These are phyloP conservation scores for Guaruba guarouba DNA, from an alignment of 2,113 vertebrate species.

Conservation along the genomic window DNA sequence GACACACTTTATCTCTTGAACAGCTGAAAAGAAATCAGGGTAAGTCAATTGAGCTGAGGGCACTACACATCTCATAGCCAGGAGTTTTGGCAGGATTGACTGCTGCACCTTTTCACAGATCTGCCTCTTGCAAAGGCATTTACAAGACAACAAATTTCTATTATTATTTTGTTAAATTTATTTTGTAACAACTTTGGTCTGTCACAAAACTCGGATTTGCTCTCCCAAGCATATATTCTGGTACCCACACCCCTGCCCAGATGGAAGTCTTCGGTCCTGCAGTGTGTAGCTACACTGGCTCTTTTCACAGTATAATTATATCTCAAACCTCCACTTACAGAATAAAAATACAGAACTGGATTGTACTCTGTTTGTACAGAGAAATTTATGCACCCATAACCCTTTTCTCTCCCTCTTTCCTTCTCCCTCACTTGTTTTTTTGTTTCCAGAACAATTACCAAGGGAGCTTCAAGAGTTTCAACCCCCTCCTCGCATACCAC, in stretches of 20 bases:
- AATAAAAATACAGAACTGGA: conserved; percentile 61
- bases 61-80: conserved; percentile 50
- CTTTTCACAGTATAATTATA: conserved; percentile 67
- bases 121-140: conserved; percentile 57
- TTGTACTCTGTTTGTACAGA: conserved; percentile 46
- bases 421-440: conserved; percentile 44
- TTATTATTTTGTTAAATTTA: neutral
- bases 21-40: conserved; percentile 68
- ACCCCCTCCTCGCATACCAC: conserved; percentile 89
- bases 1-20: conserved; percentile 78
- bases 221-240: conserved; percentile 24
- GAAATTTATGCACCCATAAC: conserved; percentile 57
- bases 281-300: conserved; percentile 57
- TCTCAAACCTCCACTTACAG: conserved; percentile 67
- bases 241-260: conserved; percentile 65
- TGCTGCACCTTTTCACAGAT: conserved; percentile 44
- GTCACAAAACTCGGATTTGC: conserved; percentile 57
- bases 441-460: conserved; percentile 35
- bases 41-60: conserved; percentile 58
- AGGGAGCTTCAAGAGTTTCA: conserved; percentile 69
- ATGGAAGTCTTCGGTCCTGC: conserved; percentile 64
- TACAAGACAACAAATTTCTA: conserved; percentile 29
- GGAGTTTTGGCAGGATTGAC: conserved; percentile 46
- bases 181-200: conserved; percentile 46
- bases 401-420: conserved; percentile 43